A percentile compares a stretch with the other conserved stretches of the same genome.
Evolutionary conservation across 2,113 vertebrate species (phyloP).

Genomic region (Brachyistius frenatus): DNA sequence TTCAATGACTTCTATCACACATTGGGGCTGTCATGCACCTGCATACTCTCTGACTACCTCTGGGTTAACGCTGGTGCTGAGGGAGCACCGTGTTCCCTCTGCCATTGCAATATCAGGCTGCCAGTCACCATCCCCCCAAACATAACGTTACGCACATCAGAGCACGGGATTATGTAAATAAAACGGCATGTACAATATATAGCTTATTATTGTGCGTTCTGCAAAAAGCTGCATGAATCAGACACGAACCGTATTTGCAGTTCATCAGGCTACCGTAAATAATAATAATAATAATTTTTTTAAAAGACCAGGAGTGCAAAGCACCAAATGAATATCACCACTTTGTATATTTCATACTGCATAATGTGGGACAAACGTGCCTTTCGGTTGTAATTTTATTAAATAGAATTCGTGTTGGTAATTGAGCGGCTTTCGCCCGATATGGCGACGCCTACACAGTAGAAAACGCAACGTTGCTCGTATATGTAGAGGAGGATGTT

Average conservation of each 20-base stretch:
- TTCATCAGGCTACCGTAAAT: not conserved
- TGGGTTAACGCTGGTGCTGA: slow-evolving; percentile 54
- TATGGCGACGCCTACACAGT: slow-evolving; percentile 47
- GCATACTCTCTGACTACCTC: slow-evolving; percentile 72
- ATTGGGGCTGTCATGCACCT: slow-evolving; percentile 78
- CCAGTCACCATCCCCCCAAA: slow-evolving; percentile 38
- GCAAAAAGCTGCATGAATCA: slow-evolving; percentile 24
- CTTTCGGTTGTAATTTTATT: not conserved
- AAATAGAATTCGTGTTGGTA: slow-evolving; percentile 4
- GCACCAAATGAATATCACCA: not conserved
- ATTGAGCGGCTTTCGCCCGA: slow-evolving; percentile 30
- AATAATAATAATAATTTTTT: not conserved
- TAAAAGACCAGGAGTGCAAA: not conserved
- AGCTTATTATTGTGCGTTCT: slow-evolving; percentile 12
- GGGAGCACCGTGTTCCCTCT: slow-evolving; percentile 15
- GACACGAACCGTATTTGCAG: slow-evolving; percentile 11
- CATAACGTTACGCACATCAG: slow-evolving; percentile 48
- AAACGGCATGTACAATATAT: slow-evolving; percentile 17
- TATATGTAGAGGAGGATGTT: slow-evolving; percentile 34
- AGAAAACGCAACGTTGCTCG: slow-evolving; percentile 12
- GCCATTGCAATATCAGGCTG: slow-evolving; percentile 28
- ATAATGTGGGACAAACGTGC: not conserved
- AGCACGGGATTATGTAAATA: slow-evolving; percentile 51
- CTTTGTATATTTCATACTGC: not conserved
- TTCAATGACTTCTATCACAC: slow-evolving; percentile 83